Conservation (phyloP, 2,888 invertebrate species). For the Trisateles emortualis region DNA sequence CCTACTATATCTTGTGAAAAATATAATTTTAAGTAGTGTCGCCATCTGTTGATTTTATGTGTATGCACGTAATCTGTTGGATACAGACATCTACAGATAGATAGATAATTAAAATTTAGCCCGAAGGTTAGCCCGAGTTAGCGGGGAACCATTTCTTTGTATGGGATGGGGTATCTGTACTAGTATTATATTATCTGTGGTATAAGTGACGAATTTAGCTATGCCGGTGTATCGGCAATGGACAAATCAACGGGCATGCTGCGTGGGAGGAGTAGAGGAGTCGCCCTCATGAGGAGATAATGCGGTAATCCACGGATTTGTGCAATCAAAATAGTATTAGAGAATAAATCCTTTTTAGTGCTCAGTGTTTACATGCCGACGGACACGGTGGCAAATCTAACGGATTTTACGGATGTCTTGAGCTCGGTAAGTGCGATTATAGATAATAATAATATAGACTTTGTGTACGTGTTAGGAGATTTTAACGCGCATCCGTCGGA, state of each 20-base stretch:
- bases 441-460: not conserved
- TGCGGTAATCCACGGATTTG: not conserved
- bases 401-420: not conserved
- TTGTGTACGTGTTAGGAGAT: not conserved
- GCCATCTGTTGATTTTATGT: too few species aligned
- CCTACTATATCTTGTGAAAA: too few species aligned
- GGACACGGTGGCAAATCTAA: not conserved
- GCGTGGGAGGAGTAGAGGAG: not conserved
- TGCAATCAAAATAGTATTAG: not conserved
- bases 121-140: too few species aligned
- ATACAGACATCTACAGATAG: too few species aligned
- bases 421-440: not conserved
- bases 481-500: not conserved
- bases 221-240: not conserved
- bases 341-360: not conserved
- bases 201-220: not conserved
- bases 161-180: too few species aligned
- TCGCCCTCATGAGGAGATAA: not conserved
- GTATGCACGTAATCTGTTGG: too few species aligned
- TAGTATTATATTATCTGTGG: too few species aligned
- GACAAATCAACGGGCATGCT: slow-evolving; percentile 1
- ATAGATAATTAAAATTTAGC: too few species aligned
- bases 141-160: too few species aligned
- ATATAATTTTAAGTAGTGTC: too few species aligned
- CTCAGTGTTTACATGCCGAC: slow-evolving; percentile 1